Evolutionary conservation across 2,113 vertebrate genomes (phyloP).

Genomic region (Budorcas taxicolor): DNA sequence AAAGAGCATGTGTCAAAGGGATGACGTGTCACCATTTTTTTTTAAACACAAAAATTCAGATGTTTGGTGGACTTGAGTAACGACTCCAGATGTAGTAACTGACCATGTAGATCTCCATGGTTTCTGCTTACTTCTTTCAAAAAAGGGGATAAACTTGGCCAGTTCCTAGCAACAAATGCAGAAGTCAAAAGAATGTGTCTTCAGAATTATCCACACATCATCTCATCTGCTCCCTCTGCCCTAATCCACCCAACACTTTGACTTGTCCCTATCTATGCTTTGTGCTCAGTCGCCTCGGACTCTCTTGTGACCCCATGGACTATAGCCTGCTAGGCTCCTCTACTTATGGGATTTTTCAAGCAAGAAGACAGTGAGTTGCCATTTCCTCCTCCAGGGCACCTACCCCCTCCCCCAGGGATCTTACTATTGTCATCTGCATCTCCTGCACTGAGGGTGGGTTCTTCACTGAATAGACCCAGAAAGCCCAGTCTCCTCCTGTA

Average conservation of each 20-base stretch:
- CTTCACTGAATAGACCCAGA: background rate
- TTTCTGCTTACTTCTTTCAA: conserved; percentile 22
- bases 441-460: background rate
- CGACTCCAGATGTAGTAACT: background rate
- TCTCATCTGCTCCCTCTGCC: background rate
- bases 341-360: background rate
- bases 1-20: background rate
- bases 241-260: background rate
- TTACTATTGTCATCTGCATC: background rate
- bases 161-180: background rate
- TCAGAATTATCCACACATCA: background rate
- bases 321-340: background rate
- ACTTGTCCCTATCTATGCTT: background rate
- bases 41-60: background rate
- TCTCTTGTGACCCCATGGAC: background rate
- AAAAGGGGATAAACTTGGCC: background rate
- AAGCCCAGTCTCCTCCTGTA: background rate
- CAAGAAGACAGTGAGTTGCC: background rate
- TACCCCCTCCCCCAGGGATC: background rate
- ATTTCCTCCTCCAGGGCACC: background rate
- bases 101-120: background rate
- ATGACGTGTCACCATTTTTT: background rate
- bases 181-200: background rate
- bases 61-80: background rate
- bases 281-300: background rate